Evolutionary conservation across 2,888 invertebrate species (phyloP).

Genomic region (Acleris holmiana): DNA sequence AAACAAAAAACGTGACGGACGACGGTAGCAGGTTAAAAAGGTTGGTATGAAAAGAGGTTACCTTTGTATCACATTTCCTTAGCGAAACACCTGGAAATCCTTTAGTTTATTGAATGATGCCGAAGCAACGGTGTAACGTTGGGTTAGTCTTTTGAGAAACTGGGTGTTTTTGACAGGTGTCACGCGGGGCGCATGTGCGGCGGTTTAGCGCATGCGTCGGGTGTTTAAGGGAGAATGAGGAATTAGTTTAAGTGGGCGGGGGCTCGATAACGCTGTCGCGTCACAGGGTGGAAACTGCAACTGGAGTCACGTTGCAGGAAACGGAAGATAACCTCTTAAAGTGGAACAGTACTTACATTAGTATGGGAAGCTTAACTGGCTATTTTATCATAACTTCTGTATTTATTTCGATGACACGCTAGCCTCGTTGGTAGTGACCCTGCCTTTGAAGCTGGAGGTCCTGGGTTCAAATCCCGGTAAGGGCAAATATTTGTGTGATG

Average conservation of each 20-base stretch:
- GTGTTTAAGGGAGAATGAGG: constrained; percentile 4
- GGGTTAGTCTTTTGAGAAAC: constrained; percentile 36
- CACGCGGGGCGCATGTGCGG: constrained; percentile 57
- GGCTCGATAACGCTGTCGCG: constrained; percentile 25
- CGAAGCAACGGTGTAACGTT: constrained; percentile 45
- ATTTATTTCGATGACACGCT: no score
- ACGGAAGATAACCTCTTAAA: constrained; percentile 2
- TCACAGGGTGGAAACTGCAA: constrained; percentile 28
- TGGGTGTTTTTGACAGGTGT: constrained; percentile 72
- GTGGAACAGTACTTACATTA: no score
- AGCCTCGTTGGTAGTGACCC: no score
- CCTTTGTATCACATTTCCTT: constrained; percentile 34
- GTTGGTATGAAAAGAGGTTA: constrained; percentile 5
- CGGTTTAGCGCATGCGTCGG: constrained; percentile 58
- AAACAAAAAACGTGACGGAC: not conserved
- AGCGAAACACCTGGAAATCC: constrained; percentile 12
- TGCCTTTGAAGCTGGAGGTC: no score
- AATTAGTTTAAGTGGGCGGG: constrained; percentile 37
- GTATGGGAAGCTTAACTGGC: no score
- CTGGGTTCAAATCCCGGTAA: no score
- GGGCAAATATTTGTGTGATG: no score
- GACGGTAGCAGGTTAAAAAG: not conserved
- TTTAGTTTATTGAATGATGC: constrained; percentile 53
- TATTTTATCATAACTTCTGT: no score
- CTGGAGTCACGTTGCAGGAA: constrained; percentile 23